Evolutionary conservation across 2,113 vertebrate genomes (phyloP), one percentile per base, ranked within the genome.

Genomic region (Camelus bactrianus): DNA sequence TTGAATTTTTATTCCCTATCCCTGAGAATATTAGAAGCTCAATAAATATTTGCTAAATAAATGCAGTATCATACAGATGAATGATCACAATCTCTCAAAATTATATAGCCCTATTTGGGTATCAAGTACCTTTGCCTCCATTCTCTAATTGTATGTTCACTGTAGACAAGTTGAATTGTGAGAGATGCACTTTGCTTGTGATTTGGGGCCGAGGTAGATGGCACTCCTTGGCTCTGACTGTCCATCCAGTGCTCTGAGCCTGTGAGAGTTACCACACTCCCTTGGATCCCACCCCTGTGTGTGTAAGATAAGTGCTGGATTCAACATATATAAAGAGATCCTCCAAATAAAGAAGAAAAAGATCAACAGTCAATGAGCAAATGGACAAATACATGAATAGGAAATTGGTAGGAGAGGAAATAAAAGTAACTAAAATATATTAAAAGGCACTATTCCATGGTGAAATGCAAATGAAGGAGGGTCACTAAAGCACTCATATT

Each of bases 381-480:
- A 52, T 52, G 24, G 48, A 38, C 38, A 86, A 48, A 72, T 50
- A 11, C 83, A 83, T 56, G 19, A 56, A 46, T 3, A 81, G 60
- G 32, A 92, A 76, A 88, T 92, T 82, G 11, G 11, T 56, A 30
- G 15, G 30, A 88, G 46, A 83, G n/a, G 28, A 79, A 92, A 88
- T 32, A 91, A 5, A 89, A 89, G 86, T 77, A 58, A 84, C 28
- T 50, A 73, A 90, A 46, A 82, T 64, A 94, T 24, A 58, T 60
- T 48, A 75, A 83, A 64, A 42, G 28, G 80, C 5, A 17, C 14
- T 17, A 48, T 65, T 60, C 20, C 15, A 80, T 87, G 22, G 38
- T 79, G 46, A 80, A 93, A 62, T 76, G 22, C 7, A n/a, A 54
- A 42, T n/a, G 26, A 91, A 65, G 2, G 8, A 38, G 26, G 26